Conservation (phyloP, 2,888 invertebrate genomes). For the Thumatha senex region DNA sequence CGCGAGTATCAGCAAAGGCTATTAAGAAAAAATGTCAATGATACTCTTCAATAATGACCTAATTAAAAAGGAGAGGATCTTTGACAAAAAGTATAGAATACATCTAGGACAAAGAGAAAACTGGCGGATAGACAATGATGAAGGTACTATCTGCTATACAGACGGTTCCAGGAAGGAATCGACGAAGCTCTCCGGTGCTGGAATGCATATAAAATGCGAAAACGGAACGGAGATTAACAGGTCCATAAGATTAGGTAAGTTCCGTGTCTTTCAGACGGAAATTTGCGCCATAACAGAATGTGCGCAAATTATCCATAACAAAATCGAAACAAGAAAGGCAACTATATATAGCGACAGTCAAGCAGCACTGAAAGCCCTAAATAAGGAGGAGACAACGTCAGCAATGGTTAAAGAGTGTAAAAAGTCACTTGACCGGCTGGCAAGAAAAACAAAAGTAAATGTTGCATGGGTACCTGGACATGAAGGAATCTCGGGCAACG, state of each 20-base stretch:
- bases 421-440: neutral
- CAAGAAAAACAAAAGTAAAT: neutral
- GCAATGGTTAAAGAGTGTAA: neutral
- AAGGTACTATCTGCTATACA: neutral
- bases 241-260: neutral
- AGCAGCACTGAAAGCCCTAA: neutral
- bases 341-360: neutral
- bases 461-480: neutral
- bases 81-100: neutral
- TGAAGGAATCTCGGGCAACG: neutral
- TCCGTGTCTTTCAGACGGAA: neutral
- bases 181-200: neutral
- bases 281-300: neutral
- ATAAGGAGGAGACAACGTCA: neutral
- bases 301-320: neutral
- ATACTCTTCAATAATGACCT: too few relatives aligned
- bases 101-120: too few relatives aligned
- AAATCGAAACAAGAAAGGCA: neutral
- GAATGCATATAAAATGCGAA: neutral
- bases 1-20: too few relatives aligned
- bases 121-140: too few relatives aligned
- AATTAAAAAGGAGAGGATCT: too few relatives aligned
- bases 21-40: too few relatives aligned
- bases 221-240: neutral
- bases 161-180: neutral